Base-by-base conservation (phyloP, 2,797 vertebrate genomes). In the Anas bahamensis region DNA sequence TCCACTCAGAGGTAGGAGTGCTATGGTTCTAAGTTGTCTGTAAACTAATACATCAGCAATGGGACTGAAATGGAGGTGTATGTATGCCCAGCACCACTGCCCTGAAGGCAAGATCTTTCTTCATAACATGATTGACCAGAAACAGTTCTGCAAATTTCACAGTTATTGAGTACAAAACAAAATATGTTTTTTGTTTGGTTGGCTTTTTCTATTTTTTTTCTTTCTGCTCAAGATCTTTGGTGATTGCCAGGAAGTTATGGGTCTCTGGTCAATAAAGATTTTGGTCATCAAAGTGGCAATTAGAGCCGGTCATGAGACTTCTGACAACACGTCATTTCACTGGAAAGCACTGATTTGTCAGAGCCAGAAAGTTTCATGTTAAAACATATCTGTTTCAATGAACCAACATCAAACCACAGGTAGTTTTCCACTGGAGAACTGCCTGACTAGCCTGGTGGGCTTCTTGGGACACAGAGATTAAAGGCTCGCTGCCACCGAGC, bases 361-460 rank as follows among this genome's bases (percentile, higher is more conserved):
- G 75, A 93, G 72, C 71, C 90, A 89, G 82, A 56, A 87, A 75
- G 29, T 69, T 89, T 94, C 69, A 52, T 42, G 39, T 80, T 83
- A 55, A 92, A 96, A 65, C 14, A 2, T 85, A 83, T 77, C 70
- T 84, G 41, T 70, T 93, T 83, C 79, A 77, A 86, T 19, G 66
- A 95, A 87, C 37, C 2, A 1, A 88, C 46, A 83, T 80, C 69
- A 81, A 95, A 92, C 89, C 95, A 93, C 89, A 92, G 11, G 9
- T 61, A 87, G 75, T 90, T 90, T 94, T 94, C 82, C 87, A 80
- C 21, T 80, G 78, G 55, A 92, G 90, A 95, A 82, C 52, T 76
- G 29, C n/a, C 19, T 87, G 90, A 89, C 65, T 71, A 87, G 68
- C 71, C 59, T 89, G 92, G 89, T 94, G 90, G 90, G 86, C 89